Evolutionary conservation across 2,113 vertebrate genomes (phyloP).

Genomic region (Mastomys coucha): DNA sequence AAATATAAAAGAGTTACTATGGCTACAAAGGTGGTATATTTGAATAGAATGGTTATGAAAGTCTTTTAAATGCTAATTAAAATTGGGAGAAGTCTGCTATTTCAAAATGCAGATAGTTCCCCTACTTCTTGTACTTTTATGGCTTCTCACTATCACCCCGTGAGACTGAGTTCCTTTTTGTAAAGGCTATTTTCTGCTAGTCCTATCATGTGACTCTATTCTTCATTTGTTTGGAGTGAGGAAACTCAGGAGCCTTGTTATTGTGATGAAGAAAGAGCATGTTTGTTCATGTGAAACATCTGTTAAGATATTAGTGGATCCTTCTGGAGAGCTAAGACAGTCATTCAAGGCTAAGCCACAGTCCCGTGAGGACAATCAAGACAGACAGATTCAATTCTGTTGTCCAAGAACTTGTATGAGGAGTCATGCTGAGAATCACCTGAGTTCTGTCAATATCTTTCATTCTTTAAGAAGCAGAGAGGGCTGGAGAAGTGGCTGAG

Average conservation of each 20-base stretch:
- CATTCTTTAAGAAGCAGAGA: conserved; percentile 14
- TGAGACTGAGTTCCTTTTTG: conserved; percentile 8
- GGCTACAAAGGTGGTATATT: conserved; percentile 87
- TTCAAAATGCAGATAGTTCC: conserved; percentile 67
- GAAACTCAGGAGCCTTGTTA: not conserved
- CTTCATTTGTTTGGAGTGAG: not conserved
- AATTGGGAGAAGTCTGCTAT: conserved; percentile 74
- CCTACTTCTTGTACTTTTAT: not conserved
- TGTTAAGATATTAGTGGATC: not conserved
- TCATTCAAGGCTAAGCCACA: conserved; percentile 22
- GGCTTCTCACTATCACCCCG: not conserved
- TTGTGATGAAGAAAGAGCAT: not conserved
- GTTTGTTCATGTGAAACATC: not conserved
- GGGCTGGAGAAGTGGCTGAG: not conserved
- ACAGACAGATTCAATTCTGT: conserved; percentile 6
- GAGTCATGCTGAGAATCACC: not conserved
- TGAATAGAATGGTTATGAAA: conserved; percentile 85
- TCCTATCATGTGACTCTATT: not conserved
- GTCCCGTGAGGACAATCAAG: not conserved
- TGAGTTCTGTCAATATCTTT: conserved; percentile 12
- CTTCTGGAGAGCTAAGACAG: not conserved
- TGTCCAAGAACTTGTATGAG: not conserved
- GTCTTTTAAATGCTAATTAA: conserved; percentile 86
- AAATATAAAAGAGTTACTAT: conserved; percentile 85
- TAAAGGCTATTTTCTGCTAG: not conserved